Evolutionary conservation across 2,797 vertebrate species (phyloP).

Genomic region (Sebastes steindachneri): DNA sequence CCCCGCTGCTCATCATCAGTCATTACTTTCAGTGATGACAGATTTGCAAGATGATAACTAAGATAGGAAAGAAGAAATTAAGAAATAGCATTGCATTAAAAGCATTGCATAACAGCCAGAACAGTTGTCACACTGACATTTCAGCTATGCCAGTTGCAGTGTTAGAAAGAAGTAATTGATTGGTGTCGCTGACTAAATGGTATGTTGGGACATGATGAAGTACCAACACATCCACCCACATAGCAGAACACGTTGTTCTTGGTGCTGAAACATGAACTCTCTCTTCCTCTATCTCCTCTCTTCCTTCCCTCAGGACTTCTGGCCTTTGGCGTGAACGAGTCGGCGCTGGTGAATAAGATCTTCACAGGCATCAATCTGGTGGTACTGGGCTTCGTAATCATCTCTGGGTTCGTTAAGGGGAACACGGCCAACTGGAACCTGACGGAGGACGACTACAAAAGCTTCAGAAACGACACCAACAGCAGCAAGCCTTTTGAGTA

Average conservation of each 20-base stretch:
- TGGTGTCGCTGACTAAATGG: slow-evolving; percentile 48
- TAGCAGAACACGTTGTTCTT: slow-evolving; percentile 37
- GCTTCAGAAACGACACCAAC: slow-evolving; percentile 29
- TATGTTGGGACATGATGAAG: slow-evolving; percentile 25
- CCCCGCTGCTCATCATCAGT: too few relatives aligned
- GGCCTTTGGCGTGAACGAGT: slow-evolving; percentile 94
- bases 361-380: slow-evolving; percentile 94
- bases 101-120: slow-evolving; percentile 12
- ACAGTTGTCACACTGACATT: slow-evolving; percentile 44
- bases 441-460: slow-evolving; percentile 70
- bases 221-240: slow-evolving; percentile 55
- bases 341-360: slow-evolving; percentile 94
- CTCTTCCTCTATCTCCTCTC: background rate
- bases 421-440: slow-evolving; percentile 90
- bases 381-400: slow-evolving; percentile 91
- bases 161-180: slow-evolving; percentile 17
- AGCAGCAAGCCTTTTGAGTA: background rate
- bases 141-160: slow-evolving; percentile 23
- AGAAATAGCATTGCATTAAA: background rate
- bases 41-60: background rate
- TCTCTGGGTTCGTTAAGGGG: slow-evolving; percentile 93
- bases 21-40: background rate
- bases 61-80: background rate
- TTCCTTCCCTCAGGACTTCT: slow-evolving; percentile 81
- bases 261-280: slow-evolving; percentile 18